A percentile compares a stretch with the other conserved stretches of the same genome.
phyloP scores from a whole-genome alignment of 2,888 invertebrate species.

The Bimastos eiseni region DNA sequence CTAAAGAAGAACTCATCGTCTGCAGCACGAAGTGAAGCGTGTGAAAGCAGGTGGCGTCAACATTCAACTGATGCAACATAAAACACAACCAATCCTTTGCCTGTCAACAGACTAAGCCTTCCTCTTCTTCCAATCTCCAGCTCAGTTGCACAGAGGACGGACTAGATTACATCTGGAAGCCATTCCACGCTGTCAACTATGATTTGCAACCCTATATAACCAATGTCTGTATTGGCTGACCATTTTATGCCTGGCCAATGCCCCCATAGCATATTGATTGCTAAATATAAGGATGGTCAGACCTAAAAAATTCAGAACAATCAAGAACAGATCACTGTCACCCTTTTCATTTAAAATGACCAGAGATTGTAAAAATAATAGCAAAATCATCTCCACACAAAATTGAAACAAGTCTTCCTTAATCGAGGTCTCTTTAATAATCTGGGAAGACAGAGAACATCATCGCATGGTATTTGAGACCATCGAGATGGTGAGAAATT shows the following conservation, averaged over 20 bases:
- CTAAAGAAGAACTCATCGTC: background rate
- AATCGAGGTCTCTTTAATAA: background rate
- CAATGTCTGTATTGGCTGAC: background rate
- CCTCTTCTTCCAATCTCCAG: background rate
- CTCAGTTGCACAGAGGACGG: background rate
- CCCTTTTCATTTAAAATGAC: background rate
- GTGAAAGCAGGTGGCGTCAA: constrained; percentile 6
- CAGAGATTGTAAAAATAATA: background rate
- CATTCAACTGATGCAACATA: background rate
- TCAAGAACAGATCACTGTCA: background rate
- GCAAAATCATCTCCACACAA: background rate
- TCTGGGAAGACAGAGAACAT: background rate
- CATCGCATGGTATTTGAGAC: background rate
- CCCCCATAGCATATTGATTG: background rate
- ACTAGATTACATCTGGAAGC: background rate
- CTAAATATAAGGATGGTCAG: background rate
- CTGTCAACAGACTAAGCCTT: background rate
- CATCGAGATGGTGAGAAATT: background rate
- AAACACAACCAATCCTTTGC: background rate
- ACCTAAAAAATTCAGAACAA: background rate
- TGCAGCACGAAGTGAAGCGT: background rate
- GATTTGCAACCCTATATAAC: background rate
- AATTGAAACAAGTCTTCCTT: background rate
- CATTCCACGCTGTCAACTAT: background rate
- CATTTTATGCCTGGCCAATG: background rate